Base-by-base conservation (phyloP, 2,113 vertebrate species). In the Bos javanicus region DNA sequence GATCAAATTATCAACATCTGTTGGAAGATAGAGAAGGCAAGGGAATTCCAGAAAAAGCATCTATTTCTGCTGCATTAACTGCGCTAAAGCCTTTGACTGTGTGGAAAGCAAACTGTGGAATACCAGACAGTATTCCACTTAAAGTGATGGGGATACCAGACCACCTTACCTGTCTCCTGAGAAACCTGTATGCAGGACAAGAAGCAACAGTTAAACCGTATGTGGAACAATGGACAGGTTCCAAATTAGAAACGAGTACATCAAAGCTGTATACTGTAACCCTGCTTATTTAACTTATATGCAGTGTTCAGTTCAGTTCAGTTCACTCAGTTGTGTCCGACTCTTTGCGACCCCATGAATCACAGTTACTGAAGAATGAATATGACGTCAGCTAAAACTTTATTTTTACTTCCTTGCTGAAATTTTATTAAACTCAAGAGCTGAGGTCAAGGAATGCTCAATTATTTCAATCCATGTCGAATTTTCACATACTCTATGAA, bases 391-490 rank as follows among this genome's bases (percentile, higher is more conserved):
- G 15, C 17, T 67, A 25, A 43, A n/a, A 48, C 13, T 86, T 89
- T 59, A 52, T 87, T 84, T 80, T 93, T 91, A 36, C 36, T 91
- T 87, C 33, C 52, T 85, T 13, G 28, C n/a, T 46, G 52, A 95
- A 90, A 95, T 78, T 64, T 94, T 25, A 33, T 94, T 48, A 87
- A 92, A 21, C 50, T 87, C 28, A 95, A 87, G 39, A 93, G 50
- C 83, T 91, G 82, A 94, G 85, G 16, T 93, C 25, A 81, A 94
- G 74, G 62, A 78, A 60, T 39, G 43, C 71, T 78, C 43, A 87
- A 6, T 54, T 48, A 56, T 86, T 95, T 93, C 78, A 83, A 3
- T 48, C 8, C n/a, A 39, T 82, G 28, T 67, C 30, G 9, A 76
- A 1, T 96, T 96, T 91, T 60, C 36, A 78, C 21, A n/a, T n/a